Evolutionary conservation across 1,140 invertebrate genomes (phyloP).

Genomic region (Nymphalis io): DNA sequence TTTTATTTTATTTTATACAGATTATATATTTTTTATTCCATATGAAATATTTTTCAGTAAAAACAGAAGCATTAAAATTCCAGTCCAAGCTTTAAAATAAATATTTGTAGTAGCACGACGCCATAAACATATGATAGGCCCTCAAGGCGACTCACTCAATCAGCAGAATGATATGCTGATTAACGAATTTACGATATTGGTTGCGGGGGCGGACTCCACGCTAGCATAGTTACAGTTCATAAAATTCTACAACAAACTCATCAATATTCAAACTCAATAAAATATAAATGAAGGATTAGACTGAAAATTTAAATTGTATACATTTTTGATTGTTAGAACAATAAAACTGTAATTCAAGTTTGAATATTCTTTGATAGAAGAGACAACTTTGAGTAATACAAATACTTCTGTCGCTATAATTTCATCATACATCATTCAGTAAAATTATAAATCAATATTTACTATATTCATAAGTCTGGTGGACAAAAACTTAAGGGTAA

Average conservation of each 20-base stretch:
- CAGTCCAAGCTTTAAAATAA: not conserved
- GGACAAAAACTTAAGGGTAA: conserved; percentile 1
- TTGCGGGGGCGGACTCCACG: conserved; percentile 22
- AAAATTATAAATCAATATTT: too few species aligned
- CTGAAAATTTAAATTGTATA: not conserved
- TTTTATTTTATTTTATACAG: too few species aligned
- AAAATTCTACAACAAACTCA: conserved; percentile 3
- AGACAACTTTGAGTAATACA: not conserved
- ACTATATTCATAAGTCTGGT: too few species aligned
- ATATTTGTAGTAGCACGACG: not conserved
- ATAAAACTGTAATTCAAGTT: not conserved
- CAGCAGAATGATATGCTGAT: conserved; percentile 34
- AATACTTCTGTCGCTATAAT: not conserved
- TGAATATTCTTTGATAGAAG: not conserved
- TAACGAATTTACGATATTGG: conserved; percentile 33
- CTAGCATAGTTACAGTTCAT: conserved; percentile 18
- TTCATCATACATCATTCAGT: not conserved
- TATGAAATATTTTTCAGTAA: too few species aligned
- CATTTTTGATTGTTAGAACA: not conserved
- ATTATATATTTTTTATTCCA: too few species aligned
- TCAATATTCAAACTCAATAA: conserved; percentile 13
- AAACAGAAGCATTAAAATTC: too few species aligned
- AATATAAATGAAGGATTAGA: not conserved
- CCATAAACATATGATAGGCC: conserved; percentile 18
- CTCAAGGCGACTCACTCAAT: conserved; percentile 37